A percentile compares a stretch with the other conserved stretches of the same genome.
Evolutionary conservation across 2,797 vertebrate genomes (phyloP).

Genomic region (Falco naumanni): DNA sequence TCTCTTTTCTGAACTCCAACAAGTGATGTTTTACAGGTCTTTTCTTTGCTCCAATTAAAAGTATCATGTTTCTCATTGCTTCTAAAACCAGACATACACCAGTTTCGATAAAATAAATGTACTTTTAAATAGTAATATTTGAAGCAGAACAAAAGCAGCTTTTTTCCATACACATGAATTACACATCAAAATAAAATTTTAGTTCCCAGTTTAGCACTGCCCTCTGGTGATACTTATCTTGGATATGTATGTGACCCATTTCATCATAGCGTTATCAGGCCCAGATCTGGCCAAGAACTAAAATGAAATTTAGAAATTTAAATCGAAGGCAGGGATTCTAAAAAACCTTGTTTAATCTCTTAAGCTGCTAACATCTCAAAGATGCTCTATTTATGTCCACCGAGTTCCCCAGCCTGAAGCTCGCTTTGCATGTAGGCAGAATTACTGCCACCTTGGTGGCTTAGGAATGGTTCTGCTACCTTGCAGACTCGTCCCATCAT

Average conservation of each 20-base stretch:
- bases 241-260: constrained; percentile 9
- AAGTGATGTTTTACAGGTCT: background rate
- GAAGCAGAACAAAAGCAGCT: constrained; percentile 18
- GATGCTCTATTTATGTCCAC: background rate
- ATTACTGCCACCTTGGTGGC: background rate
- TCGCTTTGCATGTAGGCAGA: background rate
- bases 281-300: background rate
- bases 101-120: background rate
- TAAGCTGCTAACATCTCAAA: background rate
- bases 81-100: background rate
- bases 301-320: background rate
- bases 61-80: background rate
- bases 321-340: background rate
- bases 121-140: background rate
- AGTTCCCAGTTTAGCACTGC: constrained; percentile 66
- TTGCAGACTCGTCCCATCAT: background rate
- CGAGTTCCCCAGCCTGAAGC: background rate
- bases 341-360: background rate
- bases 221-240: constrained; percentile 54
- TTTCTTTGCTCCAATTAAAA: background rate
- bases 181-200: constrained; percentile 52
- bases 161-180: background rate
- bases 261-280: background rate
- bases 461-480: background rate
- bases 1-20: background rate